phyloP scores from a whole-genome alignment of 2,797 vertebrate genomes.

The Pipistrellus pygmaeus region DNA sequence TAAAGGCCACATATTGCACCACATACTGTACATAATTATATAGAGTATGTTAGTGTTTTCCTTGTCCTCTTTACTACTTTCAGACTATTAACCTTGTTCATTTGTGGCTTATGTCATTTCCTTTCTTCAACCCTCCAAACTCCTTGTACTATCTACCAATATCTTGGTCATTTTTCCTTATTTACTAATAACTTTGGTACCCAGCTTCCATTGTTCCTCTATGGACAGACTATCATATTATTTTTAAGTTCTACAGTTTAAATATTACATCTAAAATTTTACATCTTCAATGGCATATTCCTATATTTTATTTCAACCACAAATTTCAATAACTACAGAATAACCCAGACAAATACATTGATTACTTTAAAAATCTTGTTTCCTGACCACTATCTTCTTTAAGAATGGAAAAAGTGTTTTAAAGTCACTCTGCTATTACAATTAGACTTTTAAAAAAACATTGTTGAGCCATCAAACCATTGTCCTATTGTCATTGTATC shows the following conservation, averaged over 20 bases:
- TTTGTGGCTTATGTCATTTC: background rate
- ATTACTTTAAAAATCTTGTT: constrained; percentile 46
- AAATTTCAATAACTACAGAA: constrained; percentile 42
- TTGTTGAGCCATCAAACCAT: background rate
- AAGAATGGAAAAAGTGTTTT: background rate
- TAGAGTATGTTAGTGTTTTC: background rate
- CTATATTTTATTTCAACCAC: constrained; percentile 30
- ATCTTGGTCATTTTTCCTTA: background rate
- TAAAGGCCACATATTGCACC: background rate
- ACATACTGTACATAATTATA: background rate
- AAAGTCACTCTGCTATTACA: background rate
- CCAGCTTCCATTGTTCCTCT: background rate
- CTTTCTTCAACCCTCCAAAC: background rate
- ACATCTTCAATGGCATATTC: background rate
- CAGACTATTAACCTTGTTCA: background rate
- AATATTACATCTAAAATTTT: constrained; percentile 33
- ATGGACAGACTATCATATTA: background rate
- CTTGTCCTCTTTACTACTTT: background rate
- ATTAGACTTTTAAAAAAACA: background rate
- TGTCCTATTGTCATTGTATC: background rate
- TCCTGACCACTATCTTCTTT: background rate
- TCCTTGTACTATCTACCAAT: background rate
- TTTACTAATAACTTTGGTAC: background rate
- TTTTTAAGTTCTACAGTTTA: background rate
- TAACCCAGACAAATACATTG: constrained; percentile 28